A percentile compares a stretch with the other conserved stretches of the same genome.
Evolutionary conservation across 1,140 invertebrate genomes (phyloP).

Genomic region (Aphis craccivora): DNA sequence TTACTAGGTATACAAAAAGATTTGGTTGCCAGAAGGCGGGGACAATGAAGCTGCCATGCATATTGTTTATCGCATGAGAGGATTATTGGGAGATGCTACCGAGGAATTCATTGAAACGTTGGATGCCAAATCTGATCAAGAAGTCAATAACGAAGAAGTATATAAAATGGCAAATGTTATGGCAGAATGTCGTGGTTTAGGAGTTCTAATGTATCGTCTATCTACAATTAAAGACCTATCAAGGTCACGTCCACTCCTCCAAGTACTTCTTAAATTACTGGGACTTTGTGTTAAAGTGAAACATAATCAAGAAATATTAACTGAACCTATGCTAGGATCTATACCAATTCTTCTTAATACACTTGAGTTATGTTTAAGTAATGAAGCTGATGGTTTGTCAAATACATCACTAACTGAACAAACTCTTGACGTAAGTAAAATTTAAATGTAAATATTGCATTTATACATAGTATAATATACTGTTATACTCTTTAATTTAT

Average conservation of each 20-base stretch:
- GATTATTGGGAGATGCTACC: conserved; percentile 94
- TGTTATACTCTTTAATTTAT: neutral
- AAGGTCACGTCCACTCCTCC: conserved; percentile 79
- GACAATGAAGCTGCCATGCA: conserved; percentile 82
- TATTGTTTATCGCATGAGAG: conserved; percentile 98
- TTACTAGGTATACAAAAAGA: conserved; percentile 74
- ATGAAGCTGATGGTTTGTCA: conserved; percentile 66
- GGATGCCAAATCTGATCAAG: conserved; percentile 83
- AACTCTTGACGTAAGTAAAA: conserved; percentile 72
- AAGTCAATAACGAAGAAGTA: conserved; percentile 93
- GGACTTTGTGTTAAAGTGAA: conserved; percentile 82
- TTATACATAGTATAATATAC: too few species aligned
- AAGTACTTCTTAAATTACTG: conserved; percentile 86
- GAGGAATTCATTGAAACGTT: conserved; percentile 97
- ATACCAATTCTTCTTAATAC: conserved; percentile 75
- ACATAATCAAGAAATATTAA: conserved; percentile 74
- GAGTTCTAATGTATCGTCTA: conserved; percentile 68
- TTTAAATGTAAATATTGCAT: neutral
- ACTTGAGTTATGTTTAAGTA: conserved; percentile 73
- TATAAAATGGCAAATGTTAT: conserved; percentile 83
- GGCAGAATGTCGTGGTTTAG: conserved; percentile 84
- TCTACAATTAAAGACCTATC: conserved; percentile 59
- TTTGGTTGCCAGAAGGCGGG: conserved; percentile 63
- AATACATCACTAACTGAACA: conserved; percentile 80
- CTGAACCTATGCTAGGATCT: conserved; percentile 73